Evolutionary conservation across 2,888 invertebrate genomes (phyloP), one percentile per base, ranked within the genome.

Genomic region (Hypselothyrea guttata): DNA sequence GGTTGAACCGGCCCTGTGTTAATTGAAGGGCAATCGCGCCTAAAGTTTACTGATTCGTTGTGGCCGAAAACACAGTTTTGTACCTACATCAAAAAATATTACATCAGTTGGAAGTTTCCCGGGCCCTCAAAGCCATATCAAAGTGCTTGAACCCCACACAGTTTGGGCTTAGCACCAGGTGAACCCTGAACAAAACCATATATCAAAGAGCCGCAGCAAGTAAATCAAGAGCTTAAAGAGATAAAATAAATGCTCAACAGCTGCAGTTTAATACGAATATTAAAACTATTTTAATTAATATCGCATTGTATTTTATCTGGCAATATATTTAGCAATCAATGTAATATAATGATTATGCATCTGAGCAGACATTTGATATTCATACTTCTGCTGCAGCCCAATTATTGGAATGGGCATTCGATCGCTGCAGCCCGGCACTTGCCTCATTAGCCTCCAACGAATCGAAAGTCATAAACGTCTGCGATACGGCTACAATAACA

Each of bases 361-460:
- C 2, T 22, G 5, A 22, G 2, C 5, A 22, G 22, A 22, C 5
- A 22, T 22, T 22, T 22, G 22, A 22, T 22, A 22, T 22, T 22
- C 5, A 22, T 5, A 22, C 22, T 22, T 34, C 18, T 15, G n/a
- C 11, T 51, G 40, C 58, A 45, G 66, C 66, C 59, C 68, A 59
- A 69, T 65, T 59, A 71, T 35, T 41, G 37, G 49, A 30, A 12
- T 40, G 59, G 59, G 54, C 71, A 71, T 54, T 65, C 68, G 65
- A 69, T 65, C 74, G 75, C 33, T 70, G 73, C 69, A 72, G 37
- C 56, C 45, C 40, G 22, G n/a, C 33, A 77, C 84, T 77, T 79
- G 84, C 61, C 76, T 77, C 76, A 77, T 77, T 77, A 83, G 84
- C 62, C 81, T 58, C 76, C 62, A 76, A 79, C 69, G 76, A 83